Conservation (phyloP, 2,797 vertebrate species). For the Darevskia nairensis region DNA sequence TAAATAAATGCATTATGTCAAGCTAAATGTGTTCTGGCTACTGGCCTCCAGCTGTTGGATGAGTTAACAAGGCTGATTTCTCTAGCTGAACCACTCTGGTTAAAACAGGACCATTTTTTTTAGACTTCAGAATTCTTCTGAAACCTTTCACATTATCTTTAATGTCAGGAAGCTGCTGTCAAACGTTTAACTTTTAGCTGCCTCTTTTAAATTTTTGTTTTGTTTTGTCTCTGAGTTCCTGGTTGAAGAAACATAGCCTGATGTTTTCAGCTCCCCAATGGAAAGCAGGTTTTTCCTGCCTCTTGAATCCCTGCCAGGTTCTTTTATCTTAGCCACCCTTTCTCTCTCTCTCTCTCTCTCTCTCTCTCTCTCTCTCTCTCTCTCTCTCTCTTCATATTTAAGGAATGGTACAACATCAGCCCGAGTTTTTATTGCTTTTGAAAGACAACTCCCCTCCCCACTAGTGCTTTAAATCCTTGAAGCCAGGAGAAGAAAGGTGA, state of each 20-base stretch:
- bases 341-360: too few relatives aligned
- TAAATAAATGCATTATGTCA: neutral
- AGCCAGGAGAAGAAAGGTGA: neutral
- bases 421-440: constrained; percentile 2
- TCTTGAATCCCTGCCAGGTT: neutral
- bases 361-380: too few relatives aligned
- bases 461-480: neutral
- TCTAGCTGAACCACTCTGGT: too few relatives aligned
- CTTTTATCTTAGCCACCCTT: neutral
- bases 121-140: neutral
- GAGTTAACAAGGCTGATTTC: neutral
- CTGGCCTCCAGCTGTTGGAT: neutral
- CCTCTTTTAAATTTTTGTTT: neutral
- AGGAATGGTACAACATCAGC: neutral
- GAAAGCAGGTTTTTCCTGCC: constrained; percentile 5
- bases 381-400: neutral
- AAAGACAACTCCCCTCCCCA: neutral
- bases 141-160: constrained; percentile 19
- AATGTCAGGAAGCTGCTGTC: neutral
- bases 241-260: neutral
- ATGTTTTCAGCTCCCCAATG: neutral
- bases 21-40: neutral
- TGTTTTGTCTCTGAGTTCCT: neutral
- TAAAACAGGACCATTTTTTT: neutral
- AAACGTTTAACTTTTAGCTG: constrained; percentile 18